Evolutionary conservation across 1,140 invertebrate genomes (phyloP), one percentile per base, ranked within the genome.

Genomic region (Anadara kagoshimensis): DNA sequence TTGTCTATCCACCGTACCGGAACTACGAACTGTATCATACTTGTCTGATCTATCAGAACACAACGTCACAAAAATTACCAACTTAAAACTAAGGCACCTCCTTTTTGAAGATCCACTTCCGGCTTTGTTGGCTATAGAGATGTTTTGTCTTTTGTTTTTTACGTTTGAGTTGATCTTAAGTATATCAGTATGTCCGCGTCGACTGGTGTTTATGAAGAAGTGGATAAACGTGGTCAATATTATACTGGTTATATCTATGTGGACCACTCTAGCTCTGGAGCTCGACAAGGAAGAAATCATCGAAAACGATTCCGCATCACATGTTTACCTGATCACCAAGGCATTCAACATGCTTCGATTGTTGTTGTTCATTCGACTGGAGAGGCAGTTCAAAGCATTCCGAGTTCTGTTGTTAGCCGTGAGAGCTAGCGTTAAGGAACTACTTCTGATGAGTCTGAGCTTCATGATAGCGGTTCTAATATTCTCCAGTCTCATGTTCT

Each of bases 101-200:
- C 44, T 59, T 18, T 43, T 59, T 18, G 59, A 44, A 18, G 66
- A 69, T 56, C 66, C 66, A 7, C 16, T 59, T 18, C 54, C 62
- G 12, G 62, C 18, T 16, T 18, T 69, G 22, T 69, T 69, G 5
- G 56, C 57, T 14, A 4, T 59, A 24, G 66, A 69, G 29, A 59
- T 44, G 10, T 41, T 56, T 8, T 69, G 66, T 59, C 43, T 69
- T n/a, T 29, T 69, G 20, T 26, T 69, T 11, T 69, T 69, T 26
- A 59, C 56, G 56, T 12, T 59, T 8, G 66, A 69, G 26, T 59
- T 56, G 22, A 29, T 41, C 26, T n/a, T 69, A 5, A 29, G 57
- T 18, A 11, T 69, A 16, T 10, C 49, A n/a, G 43, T 47, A 3
- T 69, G 66, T 49, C 66, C 66, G 44, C 45, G 26, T 14, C 43